These are phyloP conservation scores for Chionomys nivalis DNA, from an alignment of 2,113 vertebrate genomes.

Conservation along the genomic window DNA sequence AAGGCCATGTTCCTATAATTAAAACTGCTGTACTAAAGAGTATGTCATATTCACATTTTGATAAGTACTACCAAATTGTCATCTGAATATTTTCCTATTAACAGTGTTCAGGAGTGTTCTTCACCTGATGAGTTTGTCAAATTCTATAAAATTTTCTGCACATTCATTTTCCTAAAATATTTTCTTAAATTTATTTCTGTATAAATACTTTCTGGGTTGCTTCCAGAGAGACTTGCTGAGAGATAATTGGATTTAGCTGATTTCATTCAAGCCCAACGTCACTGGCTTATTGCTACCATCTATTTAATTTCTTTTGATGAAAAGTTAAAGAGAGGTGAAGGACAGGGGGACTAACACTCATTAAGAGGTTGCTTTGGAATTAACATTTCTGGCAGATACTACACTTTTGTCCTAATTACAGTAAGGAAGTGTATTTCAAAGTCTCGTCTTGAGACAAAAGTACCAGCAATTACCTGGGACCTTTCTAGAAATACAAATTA, in stretches of 20 bases:
- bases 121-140: not conserved
- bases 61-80: not conserved
- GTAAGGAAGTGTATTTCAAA: not conserved
- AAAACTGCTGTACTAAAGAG: slow-evolving; percentile 16
- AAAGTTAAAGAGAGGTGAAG: not conserved
- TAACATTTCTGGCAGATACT: not conserved
- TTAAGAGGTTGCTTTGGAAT: not conserved
- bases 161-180: slow-evolving; percentile 48
- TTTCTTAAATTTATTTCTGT: slow-evolving; percentile 48
- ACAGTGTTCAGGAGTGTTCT: not conserved
- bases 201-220: slow-evolving; percentile 52
- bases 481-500: not conserved
- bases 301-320: slow-evolving; percentile 40
- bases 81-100: slow-evolving; percentile 32
- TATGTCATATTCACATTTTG: not conserved
- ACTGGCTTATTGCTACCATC: slow-evolving; percentile 58
- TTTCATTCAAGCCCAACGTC: slow-evolving; percentile 40
- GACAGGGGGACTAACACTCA: not conserved
- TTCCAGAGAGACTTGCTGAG: slow-evolving; percentile 51
- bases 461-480: not conserved
- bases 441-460: not conserved
- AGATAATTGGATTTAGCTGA: slow-evolving; percentile 60
- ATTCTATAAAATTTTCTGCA: slow-evolving; percentile 48
- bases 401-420: not conserved
- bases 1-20: slow-evolving; percentile 35